Conservation (phyloP, 2,888 invertebrate genomes). For the Archaeoteleia sp. region DNA sequence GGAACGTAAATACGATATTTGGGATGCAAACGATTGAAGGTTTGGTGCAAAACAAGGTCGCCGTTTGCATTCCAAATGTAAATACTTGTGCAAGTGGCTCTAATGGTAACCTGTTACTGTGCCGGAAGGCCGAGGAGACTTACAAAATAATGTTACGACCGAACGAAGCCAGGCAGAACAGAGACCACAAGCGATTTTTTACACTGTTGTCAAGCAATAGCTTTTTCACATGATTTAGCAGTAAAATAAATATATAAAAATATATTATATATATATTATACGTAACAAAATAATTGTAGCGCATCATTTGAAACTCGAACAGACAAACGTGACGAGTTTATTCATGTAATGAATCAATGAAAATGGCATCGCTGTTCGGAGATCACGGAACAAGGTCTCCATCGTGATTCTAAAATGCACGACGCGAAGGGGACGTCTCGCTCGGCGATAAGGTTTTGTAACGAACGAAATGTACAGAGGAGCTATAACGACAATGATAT, state of each 20-base stretch:
- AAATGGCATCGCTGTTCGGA: no score
- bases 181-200: slow-evolving; percentile 59
- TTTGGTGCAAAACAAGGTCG: slow-evolving; percentile 6
- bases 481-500: slow-evolving; percentile 59
- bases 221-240: slow-evolving; percentile 68
- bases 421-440: slow-evolving; percentile 11
- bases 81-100: slow-evolving; percentile 8
- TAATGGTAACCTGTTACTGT: no score
- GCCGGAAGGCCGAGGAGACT: slow-evolving; percentile 18
- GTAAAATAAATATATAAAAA: slow-evolving; percentile 4
- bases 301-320: no score
- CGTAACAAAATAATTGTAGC: no score
- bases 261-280: slow-evolving; percentile 9
- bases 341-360: no score
- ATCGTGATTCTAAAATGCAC: no score
- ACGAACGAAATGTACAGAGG: slow-evolving; percentile 62
- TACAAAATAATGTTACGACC: slow-evolving; percentile 15
- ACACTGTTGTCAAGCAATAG: slow-evolving; percentile 68
- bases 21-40: slow-evolving; percentile 5
- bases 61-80: slow-evolving; percentile 9
- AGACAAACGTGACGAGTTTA: no score
- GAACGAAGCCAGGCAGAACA: slow-evolving; percentile 18
- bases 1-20: slow-evolving; percentile 1
- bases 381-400: no score
- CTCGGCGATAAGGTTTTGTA: slow-evolving; percentile 45